These are phyloP conservation scores for Chymomyza costata DNA, from an alignment of 1,140 invertebrate species.

Conservation along the genomic window DNA sequence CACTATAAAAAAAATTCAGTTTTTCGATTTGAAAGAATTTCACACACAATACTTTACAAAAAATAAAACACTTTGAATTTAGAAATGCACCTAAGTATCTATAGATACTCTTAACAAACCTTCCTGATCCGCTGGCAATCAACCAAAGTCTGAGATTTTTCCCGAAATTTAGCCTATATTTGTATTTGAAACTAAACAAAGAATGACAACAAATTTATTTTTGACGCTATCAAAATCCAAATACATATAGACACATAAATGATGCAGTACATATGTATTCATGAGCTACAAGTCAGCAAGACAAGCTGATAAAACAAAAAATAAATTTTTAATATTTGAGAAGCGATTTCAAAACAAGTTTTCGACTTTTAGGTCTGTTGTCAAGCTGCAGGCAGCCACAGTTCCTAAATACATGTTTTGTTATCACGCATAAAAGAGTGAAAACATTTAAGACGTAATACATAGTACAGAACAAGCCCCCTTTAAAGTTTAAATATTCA, in stretches of 20 bases:
- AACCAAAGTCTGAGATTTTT: conserved; percentile 48
- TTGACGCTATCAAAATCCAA: conserved; percentile 17
- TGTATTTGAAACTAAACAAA: conserved; percentile 26
- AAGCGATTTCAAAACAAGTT: conserved; percentile 19
- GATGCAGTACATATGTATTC: conserved; percentile 58
- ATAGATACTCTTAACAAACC: conserved; percentile 43
- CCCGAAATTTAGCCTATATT: no score
- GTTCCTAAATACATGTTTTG: not conserved
- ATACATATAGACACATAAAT: not conserved
- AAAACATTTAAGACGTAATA: not conserved
- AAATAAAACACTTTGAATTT: not conserved
- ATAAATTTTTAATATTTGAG: conserved; percentile 30
- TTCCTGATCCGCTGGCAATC: conserved; percentile 57
- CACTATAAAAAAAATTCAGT: not conserved
- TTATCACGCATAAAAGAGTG: not conserved
- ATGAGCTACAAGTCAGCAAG: conserved; percentile 9
- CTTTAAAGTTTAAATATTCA: no score
- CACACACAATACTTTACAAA: no score
- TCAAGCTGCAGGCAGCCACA: no score
- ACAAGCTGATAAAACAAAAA: conserved; percentile 30
- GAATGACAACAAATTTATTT: conserved; percentile 8
- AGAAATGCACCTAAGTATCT: not conserved
- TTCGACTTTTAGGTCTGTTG: not conserved
- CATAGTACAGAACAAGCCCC: no score
- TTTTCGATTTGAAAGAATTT: not conserved